phyloP scores from a whole-genome alignment of 2,888 invertebrate species.

The Melanargia galathea region DNA sequence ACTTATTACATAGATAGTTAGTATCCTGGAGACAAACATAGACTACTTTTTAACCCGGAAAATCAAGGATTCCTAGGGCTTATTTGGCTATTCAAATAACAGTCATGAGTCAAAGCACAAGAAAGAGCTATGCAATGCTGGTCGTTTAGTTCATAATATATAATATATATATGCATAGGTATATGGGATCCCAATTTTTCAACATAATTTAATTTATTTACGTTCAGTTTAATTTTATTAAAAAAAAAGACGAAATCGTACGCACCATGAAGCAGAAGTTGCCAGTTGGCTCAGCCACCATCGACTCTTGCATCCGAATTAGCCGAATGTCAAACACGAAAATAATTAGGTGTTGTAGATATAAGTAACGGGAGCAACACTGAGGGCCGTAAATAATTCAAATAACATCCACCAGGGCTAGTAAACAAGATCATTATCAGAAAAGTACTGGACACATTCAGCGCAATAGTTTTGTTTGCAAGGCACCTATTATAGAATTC shows the following conservation, averaged over 20 bases:
- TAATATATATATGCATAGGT: no score
- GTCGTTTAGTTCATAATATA: no score
- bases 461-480: neutral
- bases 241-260: constrained; percentile 47
- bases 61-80: no score
- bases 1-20: no score
- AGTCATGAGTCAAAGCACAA: no score
- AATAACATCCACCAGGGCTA: constrained; percentile 17
- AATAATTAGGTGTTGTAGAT: constrained; percentile 62
- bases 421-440: neutral
- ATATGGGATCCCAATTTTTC: no score
- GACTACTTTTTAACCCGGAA: no score
- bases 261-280: constrained; percentile 52
- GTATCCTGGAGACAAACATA: no score
- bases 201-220: constrained; percentile 6
- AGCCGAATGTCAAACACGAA: constrained; percentile 76
- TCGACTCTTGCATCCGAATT: constrained; percentile 75
- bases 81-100: no score
- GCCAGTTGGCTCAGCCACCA: constrained; percentile 64
- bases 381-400: constrained; percentile 11
- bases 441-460: neutral
- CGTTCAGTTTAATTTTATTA: constrained; percentile 4
- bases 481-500: no score
- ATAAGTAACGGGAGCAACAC: constrained; percentile 26
- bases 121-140: no score